A percentile compares a stretch with the other conserved stretches of the same genome.
phyloP scores from a whole-genome alignment of 2,113 vertebrate species.

The Trichechus manatus region DNA sequence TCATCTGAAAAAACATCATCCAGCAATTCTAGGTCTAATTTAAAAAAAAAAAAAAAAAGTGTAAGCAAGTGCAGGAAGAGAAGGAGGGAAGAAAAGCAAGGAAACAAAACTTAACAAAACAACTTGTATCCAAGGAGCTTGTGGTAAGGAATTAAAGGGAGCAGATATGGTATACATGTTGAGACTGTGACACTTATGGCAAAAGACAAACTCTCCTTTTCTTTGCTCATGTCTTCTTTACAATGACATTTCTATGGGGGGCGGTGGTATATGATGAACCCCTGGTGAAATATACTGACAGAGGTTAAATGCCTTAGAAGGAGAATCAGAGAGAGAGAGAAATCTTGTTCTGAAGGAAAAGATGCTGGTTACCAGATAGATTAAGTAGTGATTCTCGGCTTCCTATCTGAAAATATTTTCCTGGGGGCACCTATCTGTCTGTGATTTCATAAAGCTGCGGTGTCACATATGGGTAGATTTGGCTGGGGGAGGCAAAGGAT shows the following conservation, averaged over 20 bases:
- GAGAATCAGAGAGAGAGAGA: not conserved
- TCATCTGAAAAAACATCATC: not conserved
- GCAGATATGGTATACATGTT: not conserved
- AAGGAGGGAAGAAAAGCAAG: accelerated
- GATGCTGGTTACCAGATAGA: not conserved
- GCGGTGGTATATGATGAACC: not conserved
- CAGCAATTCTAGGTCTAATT: not conserved
- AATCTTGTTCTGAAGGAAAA: not conserved
- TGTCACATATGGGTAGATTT: not conserved
- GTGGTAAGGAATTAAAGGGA: not conserved
- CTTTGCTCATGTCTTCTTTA: not conserved
- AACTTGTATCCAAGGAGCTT: not conserved
- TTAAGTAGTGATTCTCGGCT: not conserved
- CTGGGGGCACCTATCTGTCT: not conserved
- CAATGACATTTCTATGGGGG: not conserved
- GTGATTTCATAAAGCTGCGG: slow-evolving; percentile 22
- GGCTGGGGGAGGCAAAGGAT: not conserved
- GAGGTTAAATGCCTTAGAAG: not conserved
- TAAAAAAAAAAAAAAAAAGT: not conserved
- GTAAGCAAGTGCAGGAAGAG: not conserved
- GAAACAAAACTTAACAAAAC: not conserved
- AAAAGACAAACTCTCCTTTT: not conserved
- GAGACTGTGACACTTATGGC: not conserved
- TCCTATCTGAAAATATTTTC: slow-evolving; percentile 40
- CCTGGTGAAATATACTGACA: slow-evolving; percentile 7